A percentile compares a stretch with the other conserved stretches of the same genome.
Conservation (phyloP, 2,888 invertebrate species). For the Drosophila prostipennis region DNA sequence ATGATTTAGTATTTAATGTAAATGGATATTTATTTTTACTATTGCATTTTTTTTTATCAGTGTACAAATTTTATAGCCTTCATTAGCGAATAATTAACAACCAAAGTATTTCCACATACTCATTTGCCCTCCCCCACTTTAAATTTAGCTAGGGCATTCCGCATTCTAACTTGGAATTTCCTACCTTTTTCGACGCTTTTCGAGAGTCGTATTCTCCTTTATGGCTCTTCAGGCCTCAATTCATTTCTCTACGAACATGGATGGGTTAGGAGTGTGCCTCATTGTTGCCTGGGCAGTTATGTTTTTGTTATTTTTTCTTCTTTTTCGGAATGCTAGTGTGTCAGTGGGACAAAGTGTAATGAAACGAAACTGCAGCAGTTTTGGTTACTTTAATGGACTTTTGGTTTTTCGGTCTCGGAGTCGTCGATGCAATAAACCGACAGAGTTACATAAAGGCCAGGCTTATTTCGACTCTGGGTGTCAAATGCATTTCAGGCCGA, state of each 20-base stretch:
- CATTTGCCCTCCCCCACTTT: neutral
- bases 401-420: neutral
- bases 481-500: constrained; percentile 30
- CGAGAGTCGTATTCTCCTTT: constrained; percentile 25
- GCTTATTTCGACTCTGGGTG: constrained; percentile 25
- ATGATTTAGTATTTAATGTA: too few species aligned
- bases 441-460: constrained; percentile 45
- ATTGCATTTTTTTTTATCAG: too few species aligned
- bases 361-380: constrained; percentile 50
- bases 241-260: constrained; percentile 25
- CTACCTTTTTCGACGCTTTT: constrained; percentile 14
- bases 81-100: neutral
- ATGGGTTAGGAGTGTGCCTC: constrained; percentile 30
- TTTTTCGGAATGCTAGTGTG: constrained; percentile 43
- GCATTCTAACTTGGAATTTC: neutral
- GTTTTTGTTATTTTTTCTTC: constrained; percentile 17
- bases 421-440: constrained; percentile 38
- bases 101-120: too few species aligned
- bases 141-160: constrained; percentile 1
- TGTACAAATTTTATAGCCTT: too few species aligned
- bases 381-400: constrained; percentile 26
- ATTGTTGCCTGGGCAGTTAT: constrained; percentile 28
- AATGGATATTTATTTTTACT: too few species aligned
- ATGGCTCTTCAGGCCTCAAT: constrained; percentile 30
- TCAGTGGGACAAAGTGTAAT: constrained; percentile 58